Evolutionary conservation across 2,888 invertebrate genomes (phyloP).

Genomic region (Dione juno): DNA sequence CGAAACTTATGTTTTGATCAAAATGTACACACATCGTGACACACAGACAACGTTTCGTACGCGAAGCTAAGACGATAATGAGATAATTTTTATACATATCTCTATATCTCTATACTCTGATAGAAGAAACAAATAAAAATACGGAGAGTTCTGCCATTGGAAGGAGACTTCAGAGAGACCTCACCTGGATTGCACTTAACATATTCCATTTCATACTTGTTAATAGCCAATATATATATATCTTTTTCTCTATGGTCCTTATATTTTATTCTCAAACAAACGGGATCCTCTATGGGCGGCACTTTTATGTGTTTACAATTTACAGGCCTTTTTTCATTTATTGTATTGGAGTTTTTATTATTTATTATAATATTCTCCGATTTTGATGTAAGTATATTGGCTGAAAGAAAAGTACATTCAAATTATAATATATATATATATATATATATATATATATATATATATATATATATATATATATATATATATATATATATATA

Average conservation of each 20-base stretch:
- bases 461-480: too few relatives aligned
- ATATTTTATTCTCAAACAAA: constrained; percentile 54
- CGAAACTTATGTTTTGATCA: too few relatives aligned
- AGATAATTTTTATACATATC: too few relatives aligned
- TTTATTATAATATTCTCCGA: not conserved
- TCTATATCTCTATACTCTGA: too few relatives aligned
- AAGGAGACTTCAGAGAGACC: not conserved
- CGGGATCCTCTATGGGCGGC: constrained; percentile 50
- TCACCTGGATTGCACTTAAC: constrained; percentile 60
- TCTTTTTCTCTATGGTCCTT: constrained; percentile 37
- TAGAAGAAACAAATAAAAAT: too few relatives aligned
- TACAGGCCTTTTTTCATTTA: not conserved
- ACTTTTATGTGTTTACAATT: constrained; percentile 54
- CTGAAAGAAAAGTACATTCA: constrained; percentile 5
- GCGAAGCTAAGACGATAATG: too few relatives aligned
- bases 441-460: too few relatives aligned
- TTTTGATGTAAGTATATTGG: not conserved
- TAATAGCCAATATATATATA: constrained; percentile 52
- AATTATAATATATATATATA: too few relatives aligned
- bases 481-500: too few relatives aligned
- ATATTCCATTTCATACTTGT: constrained; percentile 62
- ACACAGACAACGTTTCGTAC: too few relatives aligned
- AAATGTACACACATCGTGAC: too few relatives aligned
- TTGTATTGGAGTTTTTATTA: not conserved
- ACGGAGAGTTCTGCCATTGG: too few relatives aligned